Evolutionary conservation across 1,140 invertebrate species (phyloP), one percentile per base, ranked within the genome.

Genomic region (Rhynchophorus ferrugineus): DNA sequence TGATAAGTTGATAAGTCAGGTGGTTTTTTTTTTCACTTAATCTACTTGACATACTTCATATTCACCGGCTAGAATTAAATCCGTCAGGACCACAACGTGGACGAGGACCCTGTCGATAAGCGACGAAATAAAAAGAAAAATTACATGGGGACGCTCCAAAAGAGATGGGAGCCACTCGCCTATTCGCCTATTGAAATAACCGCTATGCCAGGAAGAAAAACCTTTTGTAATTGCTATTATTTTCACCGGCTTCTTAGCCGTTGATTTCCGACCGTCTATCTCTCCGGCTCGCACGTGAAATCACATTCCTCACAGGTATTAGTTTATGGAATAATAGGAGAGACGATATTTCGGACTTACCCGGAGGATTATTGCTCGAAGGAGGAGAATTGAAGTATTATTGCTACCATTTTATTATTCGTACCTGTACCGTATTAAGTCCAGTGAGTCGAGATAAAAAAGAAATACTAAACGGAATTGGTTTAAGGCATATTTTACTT

Each of bases 141-240:
- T 38, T 38, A 14, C 37, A 6, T 44, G 22, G 43, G n/a, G 16
- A 17, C 43, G 19, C 9, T 44, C 43, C 43, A 21, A 44, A 29
- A 11, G 11, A 44, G 21, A 29, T 29, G 24, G 24, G 29, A 29
- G 29, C 14, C 8, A 33, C 5, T 29, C 18, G 3, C 42, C 42
- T 44, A 22, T 24, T 34, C 43, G 43, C 16, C 44, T 46, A 46
- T 46, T 19, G 37, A 49, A 49, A 49, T 41, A 33, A 49, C 47
- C 47, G 47, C 47, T 49, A 41, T 18, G 14, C 38, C 19, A 41
- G 34, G 41, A 51, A 51, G 24, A 44, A 22, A 51, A 51, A 51
- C 39, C 49, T 51, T 43, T 44, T 37, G 49, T 51, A 51, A 51
- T 51, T 51, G 49, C 49, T 51, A 51, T 51, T 41, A 51, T 51